Conservation (phyloP, 2,888 invertebrate species). For the Scaptomyza tumidula region DNA sequence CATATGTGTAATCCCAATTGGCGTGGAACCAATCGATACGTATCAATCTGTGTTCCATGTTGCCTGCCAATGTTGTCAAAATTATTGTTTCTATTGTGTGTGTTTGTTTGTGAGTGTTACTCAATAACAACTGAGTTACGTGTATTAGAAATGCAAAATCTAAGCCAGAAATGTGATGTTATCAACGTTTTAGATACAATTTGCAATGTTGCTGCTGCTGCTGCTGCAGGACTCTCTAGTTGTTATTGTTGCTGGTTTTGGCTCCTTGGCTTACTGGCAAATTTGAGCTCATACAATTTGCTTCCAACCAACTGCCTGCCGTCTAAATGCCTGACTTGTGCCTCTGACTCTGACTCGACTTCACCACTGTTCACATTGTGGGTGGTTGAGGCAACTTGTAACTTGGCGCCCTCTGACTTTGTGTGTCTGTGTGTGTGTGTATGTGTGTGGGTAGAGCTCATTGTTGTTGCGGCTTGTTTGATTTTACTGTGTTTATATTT, state of each 20-base stretch:
- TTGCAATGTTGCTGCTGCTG: conserved; percentile 32
- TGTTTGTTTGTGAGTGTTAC: conserved; percentile 14
- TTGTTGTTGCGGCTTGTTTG: conserved; percentile 78
- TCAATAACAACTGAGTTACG: conserved; percentile 25
- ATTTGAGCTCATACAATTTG: conserved; percentile 74
- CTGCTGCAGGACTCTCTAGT: neutral
- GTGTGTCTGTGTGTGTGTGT: neutral
- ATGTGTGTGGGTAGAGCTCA: conserved; percentile 32
- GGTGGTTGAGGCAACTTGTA: conserved; percentile 40
- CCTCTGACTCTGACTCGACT: conserved; percentile 7
- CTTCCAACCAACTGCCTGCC: neutral
- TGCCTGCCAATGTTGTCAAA: conserved; percentile 53
- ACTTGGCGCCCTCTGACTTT: conserved; percentile 50
- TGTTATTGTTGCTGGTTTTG: conserved; percentile 13
- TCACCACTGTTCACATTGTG: conserved; percentile 8
- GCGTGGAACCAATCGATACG: conserved; percentile 34
- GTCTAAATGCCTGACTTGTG: conserved; percentile 67
- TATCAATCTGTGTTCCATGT: conserved; percentile 58
- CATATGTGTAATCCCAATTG: neutral
- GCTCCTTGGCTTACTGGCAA: conserved; percentile 60
- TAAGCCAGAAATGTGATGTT: conserved; percentile 60
- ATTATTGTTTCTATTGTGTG: conserved; percentile 67
- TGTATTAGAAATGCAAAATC: conserved; percentile 30
- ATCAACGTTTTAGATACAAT: conserved; percentile 67
- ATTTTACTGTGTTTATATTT: conserved; percentile 80